A percentile compares a stretch with the other conserved stretches of the same genome.
Evolutionary conservation across 2,113 vertebrate genomes (phyloP).

Genomic region (Sclerurus mexicanus): DNA sequence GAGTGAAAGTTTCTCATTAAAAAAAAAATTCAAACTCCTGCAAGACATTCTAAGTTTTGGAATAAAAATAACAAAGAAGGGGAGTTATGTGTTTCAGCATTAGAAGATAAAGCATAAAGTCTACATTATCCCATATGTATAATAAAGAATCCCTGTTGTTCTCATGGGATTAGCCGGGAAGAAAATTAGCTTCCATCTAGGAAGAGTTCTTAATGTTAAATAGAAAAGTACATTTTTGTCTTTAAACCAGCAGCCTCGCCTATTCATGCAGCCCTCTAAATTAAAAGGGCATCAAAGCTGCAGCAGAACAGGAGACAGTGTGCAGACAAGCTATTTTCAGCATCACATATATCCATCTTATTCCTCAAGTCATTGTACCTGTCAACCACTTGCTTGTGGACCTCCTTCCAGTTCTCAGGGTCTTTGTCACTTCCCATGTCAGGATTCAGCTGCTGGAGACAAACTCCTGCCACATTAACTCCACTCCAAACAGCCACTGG

Average conservation of each 20-base stretch:
- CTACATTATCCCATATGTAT: background rate
- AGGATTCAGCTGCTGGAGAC: conserved; percentile 90
- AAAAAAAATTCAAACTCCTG: background rate
- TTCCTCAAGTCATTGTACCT: conserved; percentile 73
- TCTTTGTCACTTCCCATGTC: conserved; percentile 87
- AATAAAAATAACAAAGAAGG: background rate
- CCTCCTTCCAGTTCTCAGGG: conserved; percentile 89
- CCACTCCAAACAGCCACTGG: conserved; percentile 96
- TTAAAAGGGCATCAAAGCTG: background rate
- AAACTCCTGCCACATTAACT: conserved; percentile 91
- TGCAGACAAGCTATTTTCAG: background rate
- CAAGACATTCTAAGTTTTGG: background rate
- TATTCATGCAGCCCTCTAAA: background rate
- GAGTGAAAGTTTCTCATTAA: background rate
- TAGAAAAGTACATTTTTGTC: background rate
- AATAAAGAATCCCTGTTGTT: background rate
- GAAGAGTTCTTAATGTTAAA: background rate
- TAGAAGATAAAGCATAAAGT: background rate
- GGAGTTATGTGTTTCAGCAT: background rate
- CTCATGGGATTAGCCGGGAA: background rate
- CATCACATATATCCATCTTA: background rate
- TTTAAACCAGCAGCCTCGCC: background rate
- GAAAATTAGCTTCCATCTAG: background rate
- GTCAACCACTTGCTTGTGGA: conserved; percentile 92
- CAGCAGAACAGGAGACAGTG: background rate